A percentile compares a stretch with the other conserved stretches of the same genome.
These are phyloP conservation scores for Aplidium turbinatum DNA, from an alignment of 23 tunicate genomes.

Conservation along the genomic window DNA sequence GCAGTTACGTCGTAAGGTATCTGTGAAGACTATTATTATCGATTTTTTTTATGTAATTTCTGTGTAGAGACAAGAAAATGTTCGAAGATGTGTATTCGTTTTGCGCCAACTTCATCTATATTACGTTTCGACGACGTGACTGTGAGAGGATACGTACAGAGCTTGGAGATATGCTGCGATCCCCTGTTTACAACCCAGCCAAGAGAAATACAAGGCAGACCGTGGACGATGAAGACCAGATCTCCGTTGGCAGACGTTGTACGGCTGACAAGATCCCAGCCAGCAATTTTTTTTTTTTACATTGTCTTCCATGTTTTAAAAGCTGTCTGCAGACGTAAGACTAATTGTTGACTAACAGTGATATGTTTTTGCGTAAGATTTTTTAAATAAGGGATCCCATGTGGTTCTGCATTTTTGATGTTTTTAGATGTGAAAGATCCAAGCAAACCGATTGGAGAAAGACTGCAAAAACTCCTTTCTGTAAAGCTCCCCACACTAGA, in stretches of 20 bases:
- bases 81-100: constrained; percentile 71
- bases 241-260: too few species aligned
- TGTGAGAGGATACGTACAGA: constrained; percentile 52
- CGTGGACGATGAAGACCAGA: background rate
- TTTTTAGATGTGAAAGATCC: constrained; percentile 19
- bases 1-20: too few species aligned
- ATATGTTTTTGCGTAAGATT: too few species aligned
- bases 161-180: constrained; percentile 87
- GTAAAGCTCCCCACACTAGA: constrained; percentile 61
- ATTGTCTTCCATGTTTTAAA: too few species aligned
- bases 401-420: too few species aligned
- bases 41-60: background rate
- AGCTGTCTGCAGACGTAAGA: too few species aligned
- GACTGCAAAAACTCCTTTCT: constrained; percentile 60
- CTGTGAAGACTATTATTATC: too few species aligned
- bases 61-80: constrained; percentile 70
- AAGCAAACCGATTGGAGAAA: constrained; percentile 63
- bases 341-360: too few species aligned
- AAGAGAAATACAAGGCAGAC: constrained; percentile 14
- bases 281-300: too few species aligned
- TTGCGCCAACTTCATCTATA: constrained; percentile 66
- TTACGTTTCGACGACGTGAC: constrained; percentile 75
- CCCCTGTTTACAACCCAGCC: constrained; percentile 76
- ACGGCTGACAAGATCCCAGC: too few species aligned
- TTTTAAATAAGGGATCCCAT: too few species aligned